Evolutionary conservation across 2,888 invertebrate species (phyloP), one percentile per base, ranked within the genome.

Genomic region (Caenorhabditis japonica): DNA sequence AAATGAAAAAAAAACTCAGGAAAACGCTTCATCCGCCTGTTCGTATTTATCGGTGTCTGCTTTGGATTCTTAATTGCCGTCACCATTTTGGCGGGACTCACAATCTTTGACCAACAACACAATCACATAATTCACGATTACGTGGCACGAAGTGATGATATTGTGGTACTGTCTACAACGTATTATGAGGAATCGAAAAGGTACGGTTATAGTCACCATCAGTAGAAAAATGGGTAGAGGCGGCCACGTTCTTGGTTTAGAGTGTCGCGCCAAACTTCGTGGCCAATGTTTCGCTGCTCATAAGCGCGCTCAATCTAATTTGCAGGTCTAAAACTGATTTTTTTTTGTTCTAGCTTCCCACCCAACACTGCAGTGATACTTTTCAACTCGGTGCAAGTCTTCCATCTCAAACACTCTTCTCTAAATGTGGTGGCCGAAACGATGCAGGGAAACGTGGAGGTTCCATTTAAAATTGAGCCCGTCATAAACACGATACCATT

Each of bases 351-450:
- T n/a, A 81, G 81, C 59, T 81, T 76, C 43, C 68, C 79, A 0
- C 69, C 78, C n/a, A 80, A 80, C 60, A 84, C 83, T 15, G 76
- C 83, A 19, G 84, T 83, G 7, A 64, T 85, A n/a, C 59, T 85
- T 38, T 83, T 85, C 73, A 83, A 82, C 53, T 77, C 84, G 0
- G 77, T 82, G 27, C 81, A 81, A 55, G 64, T 81, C 3, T 83
- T 84, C 47, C 75, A 77, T 62, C 47, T 73, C 3, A 79, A 79
- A 55, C 68, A 79, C 44, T 39, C 56, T 0, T 30, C 49, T 19
- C 27, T 79, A 12, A 55, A 53, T 12, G 74, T 73, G 0, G 55
- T 69, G 15, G 72, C 71, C 0, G 68, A 70, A 41, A 69, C 70
- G 15, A 46, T 70, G 43, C 61, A 62, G 25, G 70, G 72, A 3